phyloP scores from a whole-genome alignment of 2,888 invertebrate species.

The Heteropelma amictum region DNA sequence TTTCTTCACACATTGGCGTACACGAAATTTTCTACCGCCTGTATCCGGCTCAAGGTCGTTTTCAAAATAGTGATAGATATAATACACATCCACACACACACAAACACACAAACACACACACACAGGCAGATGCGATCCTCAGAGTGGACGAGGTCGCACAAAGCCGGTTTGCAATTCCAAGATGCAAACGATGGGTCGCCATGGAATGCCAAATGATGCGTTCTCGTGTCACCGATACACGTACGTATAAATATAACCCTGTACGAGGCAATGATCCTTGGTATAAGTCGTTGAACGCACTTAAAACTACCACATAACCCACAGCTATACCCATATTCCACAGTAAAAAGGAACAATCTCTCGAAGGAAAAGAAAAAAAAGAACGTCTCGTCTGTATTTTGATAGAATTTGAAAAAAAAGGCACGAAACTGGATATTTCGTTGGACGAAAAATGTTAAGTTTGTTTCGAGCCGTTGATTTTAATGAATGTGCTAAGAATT shows the following conservation, averaged over 20 bases:
- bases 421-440: too few relatives aligned
- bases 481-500: too few relatives aligned
- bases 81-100: too few relatives aligned
- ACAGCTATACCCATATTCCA: neutral
- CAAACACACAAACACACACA: too few relatives aligned
- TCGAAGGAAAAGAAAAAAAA: too few relatives aligned
- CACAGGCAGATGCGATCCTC: constrained; percentile 34
- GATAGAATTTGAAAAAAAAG: too few relatives aligned
- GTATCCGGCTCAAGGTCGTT: constrained; percentile 41
- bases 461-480: too few relatives aligned
- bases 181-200: constrained; percentile 41
- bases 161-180: constrained; percentile 50
- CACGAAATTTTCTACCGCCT: constrained; percentile 19
- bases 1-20: constrained; percentile 11
- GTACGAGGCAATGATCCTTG: constrained; percentile 42
- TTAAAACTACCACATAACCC: neutral
- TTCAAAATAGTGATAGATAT: constrained; percentile 5
- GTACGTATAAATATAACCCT: neutral
- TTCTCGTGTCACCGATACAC: neutral
- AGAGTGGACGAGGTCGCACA: constrained; percentile 36
- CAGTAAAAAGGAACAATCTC: neutral
- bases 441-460: too few relatives aligned
- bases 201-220: constrained; percentile 49
- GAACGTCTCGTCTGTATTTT: too few relatives aligned
- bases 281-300: neutral